Evolutionary conservation across 2,888 invertebrate species (phyloP).

Genomic region (Sympetrum striolatum): DNA sequence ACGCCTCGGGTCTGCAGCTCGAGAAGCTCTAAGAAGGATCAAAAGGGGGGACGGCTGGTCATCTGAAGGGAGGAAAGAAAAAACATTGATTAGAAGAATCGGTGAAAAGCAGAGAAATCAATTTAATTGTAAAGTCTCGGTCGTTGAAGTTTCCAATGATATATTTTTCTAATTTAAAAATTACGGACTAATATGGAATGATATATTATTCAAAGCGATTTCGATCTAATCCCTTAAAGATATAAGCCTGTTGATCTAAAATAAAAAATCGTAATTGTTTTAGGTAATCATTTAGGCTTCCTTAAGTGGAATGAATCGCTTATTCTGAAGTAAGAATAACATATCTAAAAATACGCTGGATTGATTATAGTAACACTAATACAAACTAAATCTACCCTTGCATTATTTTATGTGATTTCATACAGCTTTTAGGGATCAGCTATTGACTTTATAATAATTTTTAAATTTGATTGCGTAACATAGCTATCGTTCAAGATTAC

Average conservation of each 20-base stretch:
- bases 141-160: not conserved
- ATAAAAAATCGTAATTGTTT: not conserved
- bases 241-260: not conserved
- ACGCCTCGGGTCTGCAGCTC: not conserved
- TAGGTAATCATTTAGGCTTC: not conserved
- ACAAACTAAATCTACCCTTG: no score
- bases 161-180: not conserved
- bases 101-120: not conserved
- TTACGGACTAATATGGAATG: not conserved
- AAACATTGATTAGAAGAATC: not conserved
- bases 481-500: no score
- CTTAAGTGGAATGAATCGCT: not conserved
- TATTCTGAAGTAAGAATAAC: not conserved
- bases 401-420: no score
- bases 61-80: not conserved
- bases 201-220: not conserved
- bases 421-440: no score
- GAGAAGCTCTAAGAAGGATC: constrained; percentile 1
- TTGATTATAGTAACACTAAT: not conserved
- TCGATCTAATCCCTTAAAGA: not conserved
- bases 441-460: no score
- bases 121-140: not conserved
- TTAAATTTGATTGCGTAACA: no score
- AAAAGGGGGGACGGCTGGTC: constrained; percentile 9
- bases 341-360: not conserved